Percentiles rank a stretch among this genome's conserved stretches.
phyloP scores from a whole-genome alignment of 2,797 vertebrate genomes.

The Myotis planiceps region DNA sequence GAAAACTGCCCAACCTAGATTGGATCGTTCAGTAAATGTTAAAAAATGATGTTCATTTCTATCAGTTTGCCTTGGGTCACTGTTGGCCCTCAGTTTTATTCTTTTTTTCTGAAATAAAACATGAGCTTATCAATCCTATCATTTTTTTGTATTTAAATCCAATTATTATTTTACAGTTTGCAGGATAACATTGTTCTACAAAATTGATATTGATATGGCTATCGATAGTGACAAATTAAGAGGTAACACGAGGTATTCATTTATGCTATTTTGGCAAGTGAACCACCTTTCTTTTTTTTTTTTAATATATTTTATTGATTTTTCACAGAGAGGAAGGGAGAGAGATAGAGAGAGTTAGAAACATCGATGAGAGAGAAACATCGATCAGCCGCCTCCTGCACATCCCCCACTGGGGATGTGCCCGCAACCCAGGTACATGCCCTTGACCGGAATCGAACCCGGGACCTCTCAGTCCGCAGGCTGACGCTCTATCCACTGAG shows the following conservation, averaged over 20 bases:
- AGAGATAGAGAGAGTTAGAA: too few species aligned
- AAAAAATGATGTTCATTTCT: neutral
- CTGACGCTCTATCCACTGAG: too few species aligned
- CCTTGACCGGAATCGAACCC: too few species aligned
- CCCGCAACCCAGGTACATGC: too few species aligned
- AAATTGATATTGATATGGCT: neutral
- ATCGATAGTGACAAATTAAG: neutral
- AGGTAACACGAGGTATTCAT: neutral
- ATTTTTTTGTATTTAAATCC: neutral
- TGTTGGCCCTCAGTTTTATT: neutral
- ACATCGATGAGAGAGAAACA: too few species aligned
- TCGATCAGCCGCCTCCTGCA: too few species aligned
- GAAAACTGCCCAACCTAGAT: neutral
- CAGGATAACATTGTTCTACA: neutral
- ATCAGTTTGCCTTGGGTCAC: neutral
- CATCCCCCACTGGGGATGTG: too few species aligned
- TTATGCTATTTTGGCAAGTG: neutral
- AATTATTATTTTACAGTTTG: neutral
- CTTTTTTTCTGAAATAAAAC: neutral
- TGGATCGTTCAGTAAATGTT: neutral
- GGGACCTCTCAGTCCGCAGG: too few species aligned
- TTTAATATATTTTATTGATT: too few species aligned
- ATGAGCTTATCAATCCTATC: neutral
- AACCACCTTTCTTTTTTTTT: neutral
- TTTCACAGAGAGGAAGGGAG: too few species aligned